A percentile compares a stretch with the other conserved stretches of the same genome.
phyloP scores from a whole-genome alignment of 2,113 vertebrate genomes.

The Thamnophis sirtalis region DNA sequence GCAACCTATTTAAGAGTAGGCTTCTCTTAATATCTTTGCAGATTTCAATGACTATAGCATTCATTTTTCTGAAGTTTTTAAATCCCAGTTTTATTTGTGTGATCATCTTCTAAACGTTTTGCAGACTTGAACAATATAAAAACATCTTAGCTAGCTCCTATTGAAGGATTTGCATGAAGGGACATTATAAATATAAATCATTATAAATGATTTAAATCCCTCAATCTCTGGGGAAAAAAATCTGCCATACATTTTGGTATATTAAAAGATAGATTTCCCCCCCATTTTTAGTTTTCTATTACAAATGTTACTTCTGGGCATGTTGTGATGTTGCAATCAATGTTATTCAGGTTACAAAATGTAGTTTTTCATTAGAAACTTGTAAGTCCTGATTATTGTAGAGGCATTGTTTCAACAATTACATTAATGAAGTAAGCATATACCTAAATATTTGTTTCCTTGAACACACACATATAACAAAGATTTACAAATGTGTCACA shows the following conservation, averaged over 20 bases:
- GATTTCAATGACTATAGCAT: background rate
- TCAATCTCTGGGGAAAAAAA: background rate
- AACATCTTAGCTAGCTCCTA: background rate
- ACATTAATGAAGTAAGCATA: background rate
- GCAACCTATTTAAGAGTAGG: background rate
- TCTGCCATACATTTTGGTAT: background rate
- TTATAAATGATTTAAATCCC: background rate
- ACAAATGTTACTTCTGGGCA: background rate
- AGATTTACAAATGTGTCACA: background rate
- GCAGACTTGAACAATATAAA: background rate
- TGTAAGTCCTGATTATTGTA: too few species aligned
- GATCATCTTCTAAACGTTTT: background rate
- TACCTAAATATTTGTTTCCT: background rate
- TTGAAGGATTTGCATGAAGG: background rate
- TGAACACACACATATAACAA: background rate
- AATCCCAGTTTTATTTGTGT: background rate
- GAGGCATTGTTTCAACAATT: background rate
- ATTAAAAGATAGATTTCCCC: background rate
- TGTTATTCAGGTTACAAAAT: background rate
- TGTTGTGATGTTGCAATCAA: background rate
- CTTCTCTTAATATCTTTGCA: slow-evolving; percentile 16
- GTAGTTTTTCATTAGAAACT: background rate
- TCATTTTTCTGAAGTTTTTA: background rate
- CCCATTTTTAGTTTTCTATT: background rate
- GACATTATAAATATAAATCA: too few species aligned